Conservation (phyloP, 2,797 vertebrate species). For the Sarcoramphus papa region DNA sequence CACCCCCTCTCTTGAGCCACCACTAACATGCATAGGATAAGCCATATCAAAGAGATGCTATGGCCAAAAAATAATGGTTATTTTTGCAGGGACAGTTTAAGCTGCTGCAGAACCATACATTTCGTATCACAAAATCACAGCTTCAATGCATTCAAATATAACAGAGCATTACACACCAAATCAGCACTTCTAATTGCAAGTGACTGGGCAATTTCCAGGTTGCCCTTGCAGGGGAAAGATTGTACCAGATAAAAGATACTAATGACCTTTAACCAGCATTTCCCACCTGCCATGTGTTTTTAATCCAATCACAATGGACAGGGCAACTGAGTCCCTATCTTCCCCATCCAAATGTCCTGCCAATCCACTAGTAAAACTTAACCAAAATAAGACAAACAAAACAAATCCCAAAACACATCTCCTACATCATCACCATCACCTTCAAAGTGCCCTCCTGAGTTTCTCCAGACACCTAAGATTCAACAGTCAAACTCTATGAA, state of each 20-base stretch:
- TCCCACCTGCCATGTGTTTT: not conserved
- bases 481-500: not conserved
- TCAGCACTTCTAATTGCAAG: conserved; percentile 20
- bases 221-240: not conserved
- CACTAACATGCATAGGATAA: not conserved
- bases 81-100: not conserved
- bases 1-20: not conserved
- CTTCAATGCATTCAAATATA: not conserved
- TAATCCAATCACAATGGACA: not conserved
- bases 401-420: not conserved
- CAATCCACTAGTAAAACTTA: not conserved
- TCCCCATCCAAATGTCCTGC: not conserved
- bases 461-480: not conserved
- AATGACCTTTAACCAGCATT: not conserved
- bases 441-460: not conserved
- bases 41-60: not conserved
- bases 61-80: not conserved
- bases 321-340: not conserved
- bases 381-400: not conserved
- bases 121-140: not conserved
- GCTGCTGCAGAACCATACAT: not conserved
- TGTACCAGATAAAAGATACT: not conserved
- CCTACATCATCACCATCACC: not conserved
- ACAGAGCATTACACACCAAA: not conserved
- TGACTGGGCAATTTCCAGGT: not conserved